Base-by-base conservation (phyloP, 1,140 invertebrate species). In the Spodoptera frugiperda region DNA sequence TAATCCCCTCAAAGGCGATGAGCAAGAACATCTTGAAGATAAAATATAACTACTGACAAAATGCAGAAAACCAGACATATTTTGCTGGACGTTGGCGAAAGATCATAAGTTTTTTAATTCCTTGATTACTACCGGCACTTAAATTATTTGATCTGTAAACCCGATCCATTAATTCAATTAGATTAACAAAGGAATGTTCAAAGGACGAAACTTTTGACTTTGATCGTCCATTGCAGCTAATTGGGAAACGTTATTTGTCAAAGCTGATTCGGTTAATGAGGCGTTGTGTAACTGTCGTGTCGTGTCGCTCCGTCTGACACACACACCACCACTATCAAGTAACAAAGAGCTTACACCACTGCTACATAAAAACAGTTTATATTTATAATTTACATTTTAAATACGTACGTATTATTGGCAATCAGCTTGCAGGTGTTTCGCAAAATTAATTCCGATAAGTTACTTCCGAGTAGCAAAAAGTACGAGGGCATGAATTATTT, bases 171-270 rank as follows among this genome's bases (percentile, higher is more conserved):
- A 63, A 75, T 75, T 75, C 72, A 65, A 75, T 75, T 63, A 75
- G 57, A 75, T 63, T 63, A 75, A 65, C 57, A 75, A 75, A 75
- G 72, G 72, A 75, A 75, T 75, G 46, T 75, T 65, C 57, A 65
- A 75, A 75, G 59, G 48, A 65, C 48, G 33, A 65, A 75, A 75
- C 72, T 75, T 75, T 54, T 65, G 59, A 75, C 57, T 75, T 75
- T 75, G 72, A 75, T 75, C 72, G 72, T 75, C 72, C 57, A 75
- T 63, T 65, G 72, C 72, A 75, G 59, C 48, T 75, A 75, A 75
- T 75, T 75, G 72, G 59, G 72, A 75, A 75, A 75, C 46, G 72
- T 75, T 75, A 65, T 75, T 75, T 75, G 72, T 75, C 72, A 75
- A 75, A 75, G 72, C 59, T 59, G 59, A 65, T 74, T 59, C 19